Evolutionary conservation across 2,888 invertebrate species (phyloP).

Genomic region (Trissoscelio sp.): DNA sequence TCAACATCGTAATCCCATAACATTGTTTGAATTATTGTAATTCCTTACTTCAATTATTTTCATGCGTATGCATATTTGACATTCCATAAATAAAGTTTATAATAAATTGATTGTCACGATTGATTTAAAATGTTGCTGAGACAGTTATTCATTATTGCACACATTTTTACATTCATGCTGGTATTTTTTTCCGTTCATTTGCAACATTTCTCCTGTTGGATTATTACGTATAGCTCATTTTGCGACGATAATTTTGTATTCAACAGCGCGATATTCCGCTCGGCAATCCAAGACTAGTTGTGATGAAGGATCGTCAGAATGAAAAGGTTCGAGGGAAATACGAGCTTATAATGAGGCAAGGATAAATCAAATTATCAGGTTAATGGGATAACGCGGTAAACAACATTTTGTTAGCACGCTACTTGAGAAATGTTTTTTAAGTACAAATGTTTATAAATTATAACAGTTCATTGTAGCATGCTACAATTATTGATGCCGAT

Average conservation of each 20-base stretch:
- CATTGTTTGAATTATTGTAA: conserved; percentile 24
- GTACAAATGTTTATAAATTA: conserved; percentile 27
- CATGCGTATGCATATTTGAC: conserved; percentile 1
- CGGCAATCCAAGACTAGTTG: conserved; percentile 29
- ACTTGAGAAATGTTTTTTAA: conserved; percentile 19
- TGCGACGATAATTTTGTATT: conserved; percentile 35
- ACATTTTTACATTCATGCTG: too few species aligned
- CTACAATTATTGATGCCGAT: neutral
- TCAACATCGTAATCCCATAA: neutral
- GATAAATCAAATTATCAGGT: conserved; percentile 51
- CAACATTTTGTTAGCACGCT: conserved; percentile 30
- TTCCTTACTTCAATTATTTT: conserved; percentile 15
- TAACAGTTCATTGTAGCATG: neutral
- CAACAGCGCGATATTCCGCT: conserved; percentile 1
- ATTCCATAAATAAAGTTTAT: neutral
- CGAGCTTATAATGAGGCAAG: conserved; percentile 45
- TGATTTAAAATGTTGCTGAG: neutral
- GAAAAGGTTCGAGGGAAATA: conserved; percentile 42
- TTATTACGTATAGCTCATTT: too few species aligned
- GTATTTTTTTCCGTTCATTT: too few species aligned
- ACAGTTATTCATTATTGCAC: too few species aligned
- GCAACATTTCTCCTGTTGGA: too few species aligned
- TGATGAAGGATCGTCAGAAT: conserved; percentile 37
- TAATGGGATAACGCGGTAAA: conserved; percentile 52
- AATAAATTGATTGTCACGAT: neutral